phyloP scores from a whole-genome alignment of 2,888 invertebrate genomes.

The Chrysolina americana region DNA sequence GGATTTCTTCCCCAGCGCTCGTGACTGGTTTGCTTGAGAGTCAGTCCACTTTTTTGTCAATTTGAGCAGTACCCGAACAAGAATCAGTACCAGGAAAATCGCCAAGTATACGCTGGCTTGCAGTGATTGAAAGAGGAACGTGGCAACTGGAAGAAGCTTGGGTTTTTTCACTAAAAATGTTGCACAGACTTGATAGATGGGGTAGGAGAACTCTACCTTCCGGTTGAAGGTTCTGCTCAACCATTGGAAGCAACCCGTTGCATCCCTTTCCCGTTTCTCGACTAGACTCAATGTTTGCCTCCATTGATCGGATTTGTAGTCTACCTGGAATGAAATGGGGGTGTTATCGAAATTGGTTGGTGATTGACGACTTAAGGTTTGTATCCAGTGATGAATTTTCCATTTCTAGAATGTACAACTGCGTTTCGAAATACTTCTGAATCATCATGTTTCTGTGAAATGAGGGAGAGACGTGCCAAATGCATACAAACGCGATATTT shows the following conservation, averaged over 20 bases:
- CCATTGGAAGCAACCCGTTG: background rate
- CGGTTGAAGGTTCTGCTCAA: background rate
- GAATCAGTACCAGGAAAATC: background rate
- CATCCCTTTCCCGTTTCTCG: slow-evolving; percentile 12
- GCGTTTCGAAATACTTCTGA: no score
- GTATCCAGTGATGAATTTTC: no score
- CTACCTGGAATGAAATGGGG: background rate
- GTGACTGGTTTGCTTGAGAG: background rate
- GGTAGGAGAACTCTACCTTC: background rate
- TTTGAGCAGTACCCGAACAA: background rate
- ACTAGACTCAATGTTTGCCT: background rate
- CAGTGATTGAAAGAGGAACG: background rate
- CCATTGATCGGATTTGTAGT: background rate
- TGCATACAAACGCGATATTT: no score
- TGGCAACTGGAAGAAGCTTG: background rate
- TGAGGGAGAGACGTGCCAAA: no score
- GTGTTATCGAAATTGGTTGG: no score
- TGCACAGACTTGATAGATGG: background rate
- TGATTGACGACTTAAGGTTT: no score
- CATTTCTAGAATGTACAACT: no score
- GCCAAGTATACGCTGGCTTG: background rate
- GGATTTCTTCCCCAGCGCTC: background rate
- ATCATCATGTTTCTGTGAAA: no score
- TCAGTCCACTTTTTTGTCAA: background rate
- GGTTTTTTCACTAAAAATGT: slow-evolving; percentile 25